Evolutionary conservation across 2,113 vertebrate species (phyloP), one percentile per base, ranked within the genome.

Genomic region (Hyaena hyaena): DNA sequence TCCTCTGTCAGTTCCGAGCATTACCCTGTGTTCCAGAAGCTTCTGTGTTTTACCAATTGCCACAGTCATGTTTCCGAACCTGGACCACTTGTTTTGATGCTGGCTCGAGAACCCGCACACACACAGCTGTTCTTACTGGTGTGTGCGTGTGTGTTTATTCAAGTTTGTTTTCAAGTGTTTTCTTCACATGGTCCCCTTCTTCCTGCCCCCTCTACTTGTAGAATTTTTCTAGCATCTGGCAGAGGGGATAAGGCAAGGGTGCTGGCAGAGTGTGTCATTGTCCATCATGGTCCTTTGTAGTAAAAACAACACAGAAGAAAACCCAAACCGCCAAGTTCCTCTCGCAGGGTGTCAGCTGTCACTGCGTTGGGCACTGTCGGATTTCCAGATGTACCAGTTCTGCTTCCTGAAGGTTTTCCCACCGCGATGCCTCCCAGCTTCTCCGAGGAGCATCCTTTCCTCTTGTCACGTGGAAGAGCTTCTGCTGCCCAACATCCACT

Each of bases 381-480:
- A 21, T 71, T n/a, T 77, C 43, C 74, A 48, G 16, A 16, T 17
- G 43, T 24, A 33, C 68, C 2, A 1, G 0, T 1, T 0, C 9
- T 31, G 9, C 65, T 69, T 73, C 31, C 50, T 8, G 1, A 4
- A 4, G 12, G 3, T 10, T 19, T 95, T 28, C 50, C 50, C 8
- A 3, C 43, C 21, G 2, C 15, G 1, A 2, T 15, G 4, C 23
- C 9, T 26, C 19, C 21, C 3, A 65, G 14, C n/a, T 45, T 50
- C 55, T 55, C 5, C 3, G 2, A 31, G 28, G 48, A 73, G 21
- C 3, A 0, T 48, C 79, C 28, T 35, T 73, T 24, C 4, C 50
- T 35, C 53, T 65, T 1, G 1, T 79, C 53, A 11, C 10, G 0
- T 0, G 21, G 86, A 53, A 63, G 58, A 92, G 28, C 50, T 39